These are phyloP conservation scores for Eupithecia pulchellata DNA, from an alignment of 2,888 invertebrate species.

Conservation along the genomic window DNA sequence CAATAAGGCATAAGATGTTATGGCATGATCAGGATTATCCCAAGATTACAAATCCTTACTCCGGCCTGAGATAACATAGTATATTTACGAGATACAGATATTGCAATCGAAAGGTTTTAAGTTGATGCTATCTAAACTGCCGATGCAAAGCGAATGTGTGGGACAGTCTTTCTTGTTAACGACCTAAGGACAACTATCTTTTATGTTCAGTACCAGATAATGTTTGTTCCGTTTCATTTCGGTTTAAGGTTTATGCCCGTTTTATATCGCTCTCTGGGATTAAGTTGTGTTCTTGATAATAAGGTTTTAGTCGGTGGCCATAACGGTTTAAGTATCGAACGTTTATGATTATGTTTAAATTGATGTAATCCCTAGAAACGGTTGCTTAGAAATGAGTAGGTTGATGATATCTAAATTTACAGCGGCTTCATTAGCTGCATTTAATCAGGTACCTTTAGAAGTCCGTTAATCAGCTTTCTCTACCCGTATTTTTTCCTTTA, in stretches of 20 bases:
- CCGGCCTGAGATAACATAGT: slow-evolving; percentile 58
- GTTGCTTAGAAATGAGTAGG: slow-evolving; percentile 13
- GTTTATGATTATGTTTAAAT: slow-evolving; percentile 33
- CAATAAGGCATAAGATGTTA: slow-evolving; percentile 48
- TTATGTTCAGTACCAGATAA: slow-evolving; percentile 61
- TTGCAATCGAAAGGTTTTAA: slow-evolving; percentile 66
- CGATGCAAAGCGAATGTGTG: slow-evolving; percentile 66
- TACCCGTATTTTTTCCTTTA: neutral
- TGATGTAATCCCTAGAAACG: slow-evolving; percentile 20
- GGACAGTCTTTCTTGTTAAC: slow-evolving; percentile 72
- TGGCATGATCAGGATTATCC: slow-evolving; percentile 64
- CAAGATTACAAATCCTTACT: slow-evolving; percentile 65
- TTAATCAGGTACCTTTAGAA: neutral
- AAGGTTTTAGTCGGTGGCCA: slow-evolving; percentile 29
- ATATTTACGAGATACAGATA: slow-evolving; percentile 56
- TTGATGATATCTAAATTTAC: slow-evolving; percentile 12
- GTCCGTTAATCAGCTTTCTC: neutral
- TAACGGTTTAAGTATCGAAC: slow-evolving; percentile 26
- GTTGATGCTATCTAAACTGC: slow-evolving; percentile 67
- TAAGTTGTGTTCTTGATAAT: slow-evolving; percentile 43
- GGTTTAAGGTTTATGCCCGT: slow-evolving; percentile 44
- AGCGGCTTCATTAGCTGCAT: neutral
- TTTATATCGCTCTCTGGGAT: slow-evolving; percentile 43
- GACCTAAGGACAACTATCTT: slow-evolving; percentile 64
- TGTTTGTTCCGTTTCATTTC: slow-evolving; percentile 48